Percentiles rank a stretch among this genome's conserved stretches.
Evolutionary conservation across 2,888 invertebrate species (phyloP).

Genomic region (Sphaerophoria rueppellii): DNA sequence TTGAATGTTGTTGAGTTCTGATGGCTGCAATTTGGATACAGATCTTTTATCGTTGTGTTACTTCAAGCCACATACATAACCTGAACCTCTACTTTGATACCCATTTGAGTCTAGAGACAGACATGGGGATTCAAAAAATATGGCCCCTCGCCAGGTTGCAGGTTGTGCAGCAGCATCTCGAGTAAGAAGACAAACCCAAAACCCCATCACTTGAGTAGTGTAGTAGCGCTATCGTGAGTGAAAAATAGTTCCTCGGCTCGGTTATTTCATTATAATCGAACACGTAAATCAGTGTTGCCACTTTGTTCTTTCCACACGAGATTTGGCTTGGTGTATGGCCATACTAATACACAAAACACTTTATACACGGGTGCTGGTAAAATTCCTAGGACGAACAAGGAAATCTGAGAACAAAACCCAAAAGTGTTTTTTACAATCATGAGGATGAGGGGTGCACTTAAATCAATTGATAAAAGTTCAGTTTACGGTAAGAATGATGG

Average conservation of each 20-base stretch:
- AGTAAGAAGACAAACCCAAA: slow-evolving; percentile 16
- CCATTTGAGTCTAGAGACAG: not conserved
- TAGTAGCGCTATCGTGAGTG: not conserved
- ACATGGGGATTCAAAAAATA: slow-evolving; percentile 47
- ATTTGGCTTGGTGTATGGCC: too few species aligned
- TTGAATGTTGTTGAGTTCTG: slow-evolving; percentile 55
- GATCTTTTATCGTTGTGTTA: slow-evolving; percentile 31
- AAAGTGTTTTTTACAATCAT: too few species aligned
- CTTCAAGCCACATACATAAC: slow-evolving; percentile 38
- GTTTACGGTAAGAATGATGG: too few species aligned
- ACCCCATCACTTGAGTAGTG: not conserved
- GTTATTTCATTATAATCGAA: slow-evolving; percentile 14
- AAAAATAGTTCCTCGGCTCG: slow-evolving; percentile 12
- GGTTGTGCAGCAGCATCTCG: not conserved
- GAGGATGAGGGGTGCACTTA: too few species aligned
- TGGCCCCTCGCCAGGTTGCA: slow-evolving; percentile 30
- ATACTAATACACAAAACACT: too few species aligned
- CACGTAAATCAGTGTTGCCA: not conserved
- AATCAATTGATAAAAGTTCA: too few species aligned
- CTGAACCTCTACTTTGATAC: too few species aligned
- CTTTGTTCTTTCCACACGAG: not conserved
- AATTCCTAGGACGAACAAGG: too few species aligned
- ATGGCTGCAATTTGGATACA: slow-evolving; percentile 27
- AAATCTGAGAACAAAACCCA: too few species aligned
- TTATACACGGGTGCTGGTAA: too few species aligned